Evolutionary conservation across 2,888 invertebrate species (phyloP).

Genomic region (Capitulum mitella): DNA sequence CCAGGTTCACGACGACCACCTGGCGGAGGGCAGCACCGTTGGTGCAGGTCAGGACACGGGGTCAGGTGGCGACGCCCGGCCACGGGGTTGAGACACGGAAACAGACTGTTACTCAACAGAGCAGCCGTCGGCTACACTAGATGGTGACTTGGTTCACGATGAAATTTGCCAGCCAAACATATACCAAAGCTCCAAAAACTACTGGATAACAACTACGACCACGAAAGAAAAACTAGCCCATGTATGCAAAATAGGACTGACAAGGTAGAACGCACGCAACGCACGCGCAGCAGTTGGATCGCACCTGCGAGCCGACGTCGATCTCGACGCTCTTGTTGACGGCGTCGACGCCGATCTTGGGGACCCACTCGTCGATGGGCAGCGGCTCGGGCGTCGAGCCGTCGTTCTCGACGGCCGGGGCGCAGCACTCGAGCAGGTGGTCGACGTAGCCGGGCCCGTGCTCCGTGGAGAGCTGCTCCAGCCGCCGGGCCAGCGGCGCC

Average conservation of each 20-base stretch:
- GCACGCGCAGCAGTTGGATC: background rate
- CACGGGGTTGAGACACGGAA: too few species aligned
- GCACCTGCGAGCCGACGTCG: constrained; percentile 2
- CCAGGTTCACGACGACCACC: constrained; percentile 19
- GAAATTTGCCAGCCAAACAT: too few species aligned
- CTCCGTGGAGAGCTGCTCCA: background rate
- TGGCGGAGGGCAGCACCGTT: background rate
- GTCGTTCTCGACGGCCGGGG: background rate
- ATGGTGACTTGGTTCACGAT: too few species aligned
- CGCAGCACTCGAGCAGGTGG: background rate
- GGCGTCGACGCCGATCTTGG: constrained; percentile 11
- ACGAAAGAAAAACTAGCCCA: too few species aligned
- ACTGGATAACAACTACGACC: too few species aligned
- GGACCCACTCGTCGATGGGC: constrained; percentile 23
- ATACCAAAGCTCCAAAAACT: too few species aligned
- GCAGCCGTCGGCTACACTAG: too few species aligned
- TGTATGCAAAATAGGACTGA: too few species aligned
- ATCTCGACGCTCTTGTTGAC: constrained; percentile 10
- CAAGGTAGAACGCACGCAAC: too few species aligned
- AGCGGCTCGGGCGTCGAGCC: background rate
- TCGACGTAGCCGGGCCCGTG: constrained; percentile 6
- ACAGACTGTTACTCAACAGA: too few species aligned
- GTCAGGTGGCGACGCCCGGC: too few species aligned
- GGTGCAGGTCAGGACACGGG: background rate
- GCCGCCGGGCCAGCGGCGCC: background rate